Base-by-base conservation (phyloP, 2,888 invertebrate species). In the Omphaloscelis lunosa region DNA sequence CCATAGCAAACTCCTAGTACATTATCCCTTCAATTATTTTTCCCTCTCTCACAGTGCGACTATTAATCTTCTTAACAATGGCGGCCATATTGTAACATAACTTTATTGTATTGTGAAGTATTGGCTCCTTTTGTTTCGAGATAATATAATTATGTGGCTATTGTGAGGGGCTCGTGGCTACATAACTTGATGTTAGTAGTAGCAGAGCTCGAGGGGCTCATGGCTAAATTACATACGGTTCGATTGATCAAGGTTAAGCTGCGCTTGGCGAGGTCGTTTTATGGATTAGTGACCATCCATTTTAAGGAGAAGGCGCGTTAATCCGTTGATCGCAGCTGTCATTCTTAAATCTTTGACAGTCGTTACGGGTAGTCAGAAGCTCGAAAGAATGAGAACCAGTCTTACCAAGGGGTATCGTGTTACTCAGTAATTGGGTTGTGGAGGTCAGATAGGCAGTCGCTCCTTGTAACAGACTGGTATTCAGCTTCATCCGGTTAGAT, bases 11-110 rank as follows among this genome's bases (percentile, higher is more conserved):
- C 20, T 17, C 15, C 17, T 48, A 67, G 56, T 71, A 8, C 4
- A 39, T 8, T 6, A 45, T 39, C 61, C 67, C 63, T 69, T 65
- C 34, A 45, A 59, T 17, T 56, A 63, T 29, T 41, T 51, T 34
- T 20, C 34, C 66, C 68, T 20, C 67, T 27, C 63, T 48, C 76
- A 56, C 23, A 20, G 23, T 0, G 8, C 2, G 17, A 17, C 65
- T n/a, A 80, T 74, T 79, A 79, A 80, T 80, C 74, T 69, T 59
- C 0, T 8, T 1, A 53, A 80, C 62, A 79, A 69, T 23, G 34
- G 69, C 7, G 9, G 68, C 58, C 63, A 68, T 63, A 34, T 27
- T 76, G 61, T 34, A 29, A 29, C n/a, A 8, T 48, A 66, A 66
- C 67, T 56, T 41, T n/a, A 59, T 58, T 27, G 23, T 58, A 45